Percentiles rank a stretch among this genome's conserved stretches.
phyloP scores from a whole-genome alignment of 64 coral and sea anemone genomes.

The Actinia equina region DNA sequence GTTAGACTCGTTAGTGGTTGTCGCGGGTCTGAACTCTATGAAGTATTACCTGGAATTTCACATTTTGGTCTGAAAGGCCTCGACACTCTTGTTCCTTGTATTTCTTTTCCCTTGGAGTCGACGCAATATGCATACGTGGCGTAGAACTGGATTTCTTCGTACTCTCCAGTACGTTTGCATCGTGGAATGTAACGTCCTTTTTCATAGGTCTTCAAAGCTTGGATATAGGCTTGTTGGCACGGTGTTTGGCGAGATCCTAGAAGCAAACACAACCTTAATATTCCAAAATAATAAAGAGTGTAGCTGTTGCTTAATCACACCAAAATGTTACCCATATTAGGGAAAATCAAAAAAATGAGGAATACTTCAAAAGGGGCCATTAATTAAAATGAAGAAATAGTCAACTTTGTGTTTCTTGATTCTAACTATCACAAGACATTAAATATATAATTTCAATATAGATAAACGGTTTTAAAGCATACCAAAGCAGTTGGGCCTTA shows the following conservation, averaged over 20 bases:
- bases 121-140: constrained; percentile 62
- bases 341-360: no score
- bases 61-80: constrained; percentile 73
- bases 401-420: no score
- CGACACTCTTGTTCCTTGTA: constrained; percentile 55
- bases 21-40: not conserved
- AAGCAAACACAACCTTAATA: not conserved
- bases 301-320: no score
- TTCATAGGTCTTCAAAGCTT: constrained; percentile 43
- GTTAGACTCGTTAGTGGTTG: no score
- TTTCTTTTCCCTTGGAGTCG: constrained; percentile 49
- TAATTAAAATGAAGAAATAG: no score
- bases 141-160: constrained; percentile 48
- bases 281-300: no score
- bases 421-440: no score
- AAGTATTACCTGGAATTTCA: constrained; percentile 35
- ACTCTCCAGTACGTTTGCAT: constrained; percentile 60
- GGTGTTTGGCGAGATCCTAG: constrained; percentile 50
- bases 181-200: constrained; percentile 61
- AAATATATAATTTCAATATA: no score
- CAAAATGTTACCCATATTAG: no score
- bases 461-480: not conserved
- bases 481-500: constrained; percentile 76
- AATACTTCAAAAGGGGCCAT: no score
- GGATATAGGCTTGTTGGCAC: constrained; percentile 56